Conservation (phyloP, 2,888 invertebrate genomes). For the Dynastes maya region DNA sequence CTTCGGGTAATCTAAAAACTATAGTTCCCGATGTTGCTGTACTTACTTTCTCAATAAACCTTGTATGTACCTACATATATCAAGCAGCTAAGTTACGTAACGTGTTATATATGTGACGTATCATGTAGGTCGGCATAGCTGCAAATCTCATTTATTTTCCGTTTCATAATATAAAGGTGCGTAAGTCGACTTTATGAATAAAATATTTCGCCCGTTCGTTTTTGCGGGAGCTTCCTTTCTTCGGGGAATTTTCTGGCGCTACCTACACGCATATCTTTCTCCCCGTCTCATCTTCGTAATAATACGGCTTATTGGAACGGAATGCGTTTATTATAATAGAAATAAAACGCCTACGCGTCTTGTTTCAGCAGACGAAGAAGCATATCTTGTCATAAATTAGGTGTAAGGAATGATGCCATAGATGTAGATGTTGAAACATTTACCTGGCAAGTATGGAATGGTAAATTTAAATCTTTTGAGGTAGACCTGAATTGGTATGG, state of each 20-base stretch:
- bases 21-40: no score
- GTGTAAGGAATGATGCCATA: no score
- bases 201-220: constrained; percentile 46
- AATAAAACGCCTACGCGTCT: neutral
- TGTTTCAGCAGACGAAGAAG: neutral
- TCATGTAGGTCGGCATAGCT: constrained; percentile 16
- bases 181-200: constrained; percentile 48
- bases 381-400: no score
- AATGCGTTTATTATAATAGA: constrained; percentile 4
- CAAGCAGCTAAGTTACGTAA: neutral
- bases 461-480: no score
- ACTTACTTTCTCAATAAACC: no score
- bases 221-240: constrained; percentile 18
- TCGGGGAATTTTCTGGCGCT: neutral
- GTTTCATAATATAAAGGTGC: constrained; percentile 44
- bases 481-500: no score
- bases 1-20: no score
- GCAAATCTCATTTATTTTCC: constrained; percentile 50
- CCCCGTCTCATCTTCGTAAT: neutral
- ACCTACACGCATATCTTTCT: neutral
- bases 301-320: neutral
- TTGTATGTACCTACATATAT: no score
- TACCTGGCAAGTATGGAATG: no score
- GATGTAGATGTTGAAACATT: no score
- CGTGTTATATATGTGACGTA: neutral